Evolutionary conservation across 2,113 vertebrate genomes (phyloP), one percentile per base, ranked within the genome.

Genomic region (Carettochelys insculpta): DNA sequence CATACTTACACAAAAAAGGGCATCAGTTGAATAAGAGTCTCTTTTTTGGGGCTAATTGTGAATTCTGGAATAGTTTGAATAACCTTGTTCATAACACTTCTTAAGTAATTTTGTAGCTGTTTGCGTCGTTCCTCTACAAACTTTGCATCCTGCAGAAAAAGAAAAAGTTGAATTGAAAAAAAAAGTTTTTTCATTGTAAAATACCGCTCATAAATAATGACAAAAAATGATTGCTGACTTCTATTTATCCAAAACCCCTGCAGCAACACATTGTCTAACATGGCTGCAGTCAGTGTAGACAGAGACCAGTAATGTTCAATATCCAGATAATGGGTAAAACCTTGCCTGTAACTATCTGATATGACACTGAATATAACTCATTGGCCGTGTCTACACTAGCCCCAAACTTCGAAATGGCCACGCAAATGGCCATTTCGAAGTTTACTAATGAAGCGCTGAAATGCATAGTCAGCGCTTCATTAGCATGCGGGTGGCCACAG

Each of bases 121-220:
- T 99, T 99, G 92, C 99, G 97, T 19, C 99, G 97, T 95, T 99
- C 99, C 96, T 99, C 99, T 76, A 99, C 99, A 94, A 99, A 99
- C 97, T 99, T 99, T 96, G 99, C 99, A 90, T 99, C 99, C 99
- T 99, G 94, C 90, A 92, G 77, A 91, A 52, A 95, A 41, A 89
- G 81, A 76, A 50, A 25, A 56, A 16, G 4, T 29, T 7, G 17
- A 45, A 48, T 45, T 52, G 31, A 13, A 13, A 45, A 88, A 41
- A 58, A 92, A n/a, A 91, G 86, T 14, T 16, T 82, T 85, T 68
- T 45, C 68, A 34, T 50, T 61, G 78, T 29, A 29, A 29, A 88
- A 81, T 20, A 17, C 51, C 80, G 90, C 20, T 61, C 8, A 83
- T 73, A 19, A 54, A 48, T 17, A 54, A 6, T 85, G 80, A 85